phyloP scores from a whole-genome alignment of 2,888 invertebrate species.

The Limnephilus lunatus region DNA sequence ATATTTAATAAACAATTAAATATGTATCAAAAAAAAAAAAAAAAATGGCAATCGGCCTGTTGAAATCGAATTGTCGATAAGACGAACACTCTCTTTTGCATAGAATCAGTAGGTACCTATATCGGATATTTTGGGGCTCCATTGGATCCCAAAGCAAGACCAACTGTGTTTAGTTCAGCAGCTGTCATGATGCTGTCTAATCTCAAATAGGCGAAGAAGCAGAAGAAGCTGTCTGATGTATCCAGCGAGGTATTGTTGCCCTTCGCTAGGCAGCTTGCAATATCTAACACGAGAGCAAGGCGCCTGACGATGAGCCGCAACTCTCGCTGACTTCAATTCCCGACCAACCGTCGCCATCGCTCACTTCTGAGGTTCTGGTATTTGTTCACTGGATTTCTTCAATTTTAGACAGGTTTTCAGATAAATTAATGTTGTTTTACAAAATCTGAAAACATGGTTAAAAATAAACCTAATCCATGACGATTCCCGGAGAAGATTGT shows the following conservation, averaged over 20 bases:
- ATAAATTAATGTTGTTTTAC: neutral
- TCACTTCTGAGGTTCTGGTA: neutral
- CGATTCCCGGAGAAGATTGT: neutral
- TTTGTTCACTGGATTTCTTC: neutral
- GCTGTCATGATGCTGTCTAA: neutral
- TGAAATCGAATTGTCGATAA: too few species aligned
- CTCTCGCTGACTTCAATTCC: slow-evolving; percentile 68
- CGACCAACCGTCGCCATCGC: neutral
- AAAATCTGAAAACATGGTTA: neutral
- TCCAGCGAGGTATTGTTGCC: slow-evolving; percentile 76
- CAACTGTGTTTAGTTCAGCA: neutral
- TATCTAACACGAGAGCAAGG: slow-evolving; percentile 73
- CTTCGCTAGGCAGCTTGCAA: slow-evolving; percentile 80
- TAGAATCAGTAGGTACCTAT: too few species aligned
- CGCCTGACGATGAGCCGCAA: slow-evolving; percentile 80
- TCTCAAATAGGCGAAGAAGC: neutral
- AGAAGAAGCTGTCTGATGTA: slow-evolving; percentile 66
- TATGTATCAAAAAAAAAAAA: too few species aligned
- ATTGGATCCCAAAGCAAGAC: too few species aligned
- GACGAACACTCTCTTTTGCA: too few species aligned
- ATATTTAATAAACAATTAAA: too few species aligned
- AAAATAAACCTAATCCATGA: neutral
- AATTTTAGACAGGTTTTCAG: neutral
- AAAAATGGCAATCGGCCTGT: too few species aligned
- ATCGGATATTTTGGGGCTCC: too few species aligned